These are phyloP conservation scores for Andinoacara biseriatus DNA, from an alignment of 2,113 vertebrate genomes.

Conservation along the genomic window DNA sequence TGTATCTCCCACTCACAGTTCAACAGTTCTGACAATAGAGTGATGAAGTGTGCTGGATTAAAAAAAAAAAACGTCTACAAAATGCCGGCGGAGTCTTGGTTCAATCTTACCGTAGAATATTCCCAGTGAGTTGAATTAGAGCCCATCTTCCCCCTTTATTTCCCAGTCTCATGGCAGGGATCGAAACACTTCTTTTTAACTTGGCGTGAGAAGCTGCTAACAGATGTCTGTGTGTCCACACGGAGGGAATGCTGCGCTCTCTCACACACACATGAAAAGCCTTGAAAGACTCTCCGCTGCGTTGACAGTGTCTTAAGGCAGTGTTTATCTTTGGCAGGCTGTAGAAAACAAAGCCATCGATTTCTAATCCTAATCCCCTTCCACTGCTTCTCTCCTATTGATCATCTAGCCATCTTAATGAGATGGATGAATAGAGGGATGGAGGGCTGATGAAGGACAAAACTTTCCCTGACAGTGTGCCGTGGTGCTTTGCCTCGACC, in stretches of 20 bases:
- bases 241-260: slow-evolving; percentile 37
- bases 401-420: slow-evolving; percentile 76
- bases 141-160: slow-evolving; percentile 20
- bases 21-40: background rate
- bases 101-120: background rate
- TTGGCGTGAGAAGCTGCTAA: slow-evolving; percentile 46
- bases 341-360: slow-evolving; percentile 79
- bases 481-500: slow-evolving; percentile 2
- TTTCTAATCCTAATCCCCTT: slow-evolving; percentile 81
- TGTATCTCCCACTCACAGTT: slow-evolving; percentile 34
- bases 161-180: slow-evolving; percentile 11
- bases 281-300: slow-evolving; percentile 33
- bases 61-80: background rate
- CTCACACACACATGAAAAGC: slow-evolving; percentile 48
- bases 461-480: slow-evolving; percentile 37
- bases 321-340: slow-evolving; percentile 70
- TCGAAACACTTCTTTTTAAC: slow-evolving; percentile 51
- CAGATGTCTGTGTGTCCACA: slow-evolving; percentile 54
- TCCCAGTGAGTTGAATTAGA: slow-evolving; percentile 12
- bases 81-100: background rate
- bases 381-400: slow-evolving; percentile 73
- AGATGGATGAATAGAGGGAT: slow-evolving; percentile 57
- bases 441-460: slow-evolving; percentile 75
- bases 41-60: background rate
- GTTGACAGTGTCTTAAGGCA: slow-evolving; percentile 74